These are phyloP conservation scores for Callaeas wilsoni DNA, from an alignment of 2,113 vertebrate genomes.

Conservation along the genomic window DNA sequence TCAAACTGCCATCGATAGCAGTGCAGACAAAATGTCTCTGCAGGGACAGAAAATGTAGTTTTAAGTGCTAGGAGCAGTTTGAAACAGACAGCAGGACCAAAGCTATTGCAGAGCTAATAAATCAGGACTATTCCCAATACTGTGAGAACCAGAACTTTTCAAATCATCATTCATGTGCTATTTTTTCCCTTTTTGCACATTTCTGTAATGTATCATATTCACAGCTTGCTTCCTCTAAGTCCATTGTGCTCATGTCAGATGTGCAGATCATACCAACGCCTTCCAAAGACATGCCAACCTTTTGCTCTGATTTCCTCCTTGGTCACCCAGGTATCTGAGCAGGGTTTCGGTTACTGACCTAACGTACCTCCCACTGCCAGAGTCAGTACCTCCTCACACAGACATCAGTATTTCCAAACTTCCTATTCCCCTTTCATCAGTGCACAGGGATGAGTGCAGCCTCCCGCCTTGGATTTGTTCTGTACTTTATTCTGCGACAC, in stretches of 20 bases:
- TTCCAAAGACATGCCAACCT: slow-evolving; percentile 12
- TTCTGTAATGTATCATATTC: not conserved
- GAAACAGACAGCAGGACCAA: not conserved
- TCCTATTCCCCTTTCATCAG: not conserved
- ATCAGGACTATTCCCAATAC: not conserved
- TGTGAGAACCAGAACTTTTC: not conserved
- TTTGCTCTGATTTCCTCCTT: not conserved
- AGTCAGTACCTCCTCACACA: not conserved
- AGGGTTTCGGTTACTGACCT: not conserved
- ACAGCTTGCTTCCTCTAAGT: not conserved
- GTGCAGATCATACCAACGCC: not conserved
- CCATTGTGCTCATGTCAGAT: not conserved
- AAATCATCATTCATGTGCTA: not conserved
- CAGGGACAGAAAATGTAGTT: not conserved
- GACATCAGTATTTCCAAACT: not conserved
- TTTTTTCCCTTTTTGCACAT: not conserved
- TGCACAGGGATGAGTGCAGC: not conserved
- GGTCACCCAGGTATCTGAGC: not conserved
- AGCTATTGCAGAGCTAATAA: not conserved
- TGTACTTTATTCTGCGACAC: not conserved
- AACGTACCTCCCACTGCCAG: not conserved
- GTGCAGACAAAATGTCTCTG: not conserved
- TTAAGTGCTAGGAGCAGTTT: not conserved
- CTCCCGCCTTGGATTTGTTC: not conserved
- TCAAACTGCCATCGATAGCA: not conserved